Conservation (phyloP, 2,113 vertebrate species). For the Charadrius vociferus region DNA sequence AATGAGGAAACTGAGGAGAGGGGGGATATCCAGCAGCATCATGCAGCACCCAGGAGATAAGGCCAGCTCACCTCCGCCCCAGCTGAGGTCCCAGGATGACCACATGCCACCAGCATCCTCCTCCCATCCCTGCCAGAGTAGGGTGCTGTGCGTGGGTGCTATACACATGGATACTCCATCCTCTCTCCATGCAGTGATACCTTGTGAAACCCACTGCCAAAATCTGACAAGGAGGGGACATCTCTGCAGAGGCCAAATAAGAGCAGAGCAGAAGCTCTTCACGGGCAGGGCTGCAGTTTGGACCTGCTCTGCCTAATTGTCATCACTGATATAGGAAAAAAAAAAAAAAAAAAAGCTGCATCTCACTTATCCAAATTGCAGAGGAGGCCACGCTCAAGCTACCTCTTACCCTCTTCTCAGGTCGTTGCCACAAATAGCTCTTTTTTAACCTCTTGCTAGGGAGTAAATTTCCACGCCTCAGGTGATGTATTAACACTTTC, state of each 20-base stretch:
- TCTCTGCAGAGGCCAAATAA: background rate
- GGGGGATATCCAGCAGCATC: background rate
- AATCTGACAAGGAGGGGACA: background rate
- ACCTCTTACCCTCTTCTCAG: background rate
- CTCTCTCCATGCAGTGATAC: background rate
- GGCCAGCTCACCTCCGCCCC: background rate
- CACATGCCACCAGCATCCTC: background rate
- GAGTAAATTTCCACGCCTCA: background rate
- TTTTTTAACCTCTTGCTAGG: background rate
- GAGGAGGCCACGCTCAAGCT: background rate
- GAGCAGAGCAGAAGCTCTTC: background rate
- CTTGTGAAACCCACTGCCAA: background rate
- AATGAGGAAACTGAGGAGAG: background rate
- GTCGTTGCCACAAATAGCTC: background rate
- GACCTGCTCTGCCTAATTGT: background rate
- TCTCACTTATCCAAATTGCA: background rate
- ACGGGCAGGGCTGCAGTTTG: background rate
- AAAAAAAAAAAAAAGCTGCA: background rate
- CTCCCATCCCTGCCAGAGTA: background rate
- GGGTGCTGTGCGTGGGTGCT: background rate
- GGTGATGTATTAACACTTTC: background rate
- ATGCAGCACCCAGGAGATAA: background rate
- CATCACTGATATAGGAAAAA: background rate
- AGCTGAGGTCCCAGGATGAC: background rate
- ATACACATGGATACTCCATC: background rate